These are phyloP conservation scores for Daubentonia madagascariensis DNA, from an alignment of 2,113 vertebrate genomes.

Conservation along the genomic window DNA sequence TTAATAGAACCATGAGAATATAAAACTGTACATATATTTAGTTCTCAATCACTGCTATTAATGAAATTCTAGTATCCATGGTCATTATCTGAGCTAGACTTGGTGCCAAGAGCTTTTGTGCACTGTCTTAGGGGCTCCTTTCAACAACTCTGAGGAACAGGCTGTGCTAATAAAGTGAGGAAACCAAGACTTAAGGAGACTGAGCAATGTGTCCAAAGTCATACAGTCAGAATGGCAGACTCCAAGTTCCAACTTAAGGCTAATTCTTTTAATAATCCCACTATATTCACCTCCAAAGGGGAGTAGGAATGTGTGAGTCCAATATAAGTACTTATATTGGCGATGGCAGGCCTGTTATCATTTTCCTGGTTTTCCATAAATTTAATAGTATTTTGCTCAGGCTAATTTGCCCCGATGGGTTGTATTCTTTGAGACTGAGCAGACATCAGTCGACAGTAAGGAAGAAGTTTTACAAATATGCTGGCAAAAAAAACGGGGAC, in stretches of 20 bases:
- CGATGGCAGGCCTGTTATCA: background rate
- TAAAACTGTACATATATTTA: background rate
- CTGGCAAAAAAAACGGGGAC: background rate
- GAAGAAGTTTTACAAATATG: background rate
- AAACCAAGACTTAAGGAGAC: background rate
- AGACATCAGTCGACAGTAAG: background rate
- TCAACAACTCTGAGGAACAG: background rate
- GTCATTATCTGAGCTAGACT: background rate
- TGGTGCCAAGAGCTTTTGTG: background rate
- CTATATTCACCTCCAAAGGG: background rate
- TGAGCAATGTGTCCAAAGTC: background rate
- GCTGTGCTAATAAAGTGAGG: background rate
- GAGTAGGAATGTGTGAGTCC: background rate
- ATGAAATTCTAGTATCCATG: background rate
- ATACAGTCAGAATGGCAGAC: background rate
- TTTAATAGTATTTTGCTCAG: background rate
- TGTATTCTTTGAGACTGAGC: background rate
- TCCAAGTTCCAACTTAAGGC: background rate
- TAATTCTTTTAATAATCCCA: background rate
- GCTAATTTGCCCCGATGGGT: background rate
- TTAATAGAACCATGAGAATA: background rate
- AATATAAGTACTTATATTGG: background rate
- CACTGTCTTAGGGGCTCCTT: background rate
- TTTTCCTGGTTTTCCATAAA: conserved; percentile 2
- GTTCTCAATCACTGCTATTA: background rate